Evolutionary conservation across 2,888 invertebrate species (phyloP), one percentile per base, ranked within the genome.

Genomic region (Drosophila vallismaia): DNA sequence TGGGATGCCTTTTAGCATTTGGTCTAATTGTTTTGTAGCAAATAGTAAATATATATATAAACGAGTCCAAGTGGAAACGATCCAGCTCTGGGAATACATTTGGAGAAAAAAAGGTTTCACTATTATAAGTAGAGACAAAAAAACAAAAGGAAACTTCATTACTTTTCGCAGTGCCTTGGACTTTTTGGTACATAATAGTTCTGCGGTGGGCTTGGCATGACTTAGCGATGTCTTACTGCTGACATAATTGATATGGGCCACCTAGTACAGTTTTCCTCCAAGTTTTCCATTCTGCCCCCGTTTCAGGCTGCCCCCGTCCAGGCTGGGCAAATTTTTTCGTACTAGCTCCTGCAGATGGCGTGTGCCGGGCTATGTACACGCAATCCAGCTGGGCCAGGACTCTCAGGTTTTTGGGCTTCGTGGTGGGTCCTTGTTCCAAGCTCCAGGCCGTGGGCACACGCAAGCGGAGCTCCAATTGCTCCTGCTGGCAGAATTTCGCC

Each of bases 211-310:
- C 70, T 62, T 70, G 70, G 56, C 73, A 73, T 74, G 69, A 70
- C 69, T 63, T 74, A 67, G 62, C 74, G 33, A 56, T 72, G 68
- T 60, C 73, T 52, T 63, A 71, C 49, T 42, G 74, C 82, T 79
- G 84, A 79, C 84, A 84, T 86, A 84, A 86, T 86, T 84, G 85
- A 86, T 84, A 84, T 84, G 71, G 60, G 68, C 82, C 75, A 60
- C 63, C 58, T 60, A 64, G 56, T 48, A 59, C 55, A 52, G 60
- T 68, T 49, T 62, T 56, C 54, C 57, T 38, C 48, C 45, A 33
- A 44, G 54, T 62, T 53, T 28, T 58, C 62, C 58, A 45, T 48
- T 52, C 24, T 50, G 6, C 26, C 10, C 38, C 49, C 36, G 8
- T 9, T 31, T n/a, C 24, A 14, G 14, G 14, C 31, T n/a, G 5